Percentiles rank a stretch among this genome's conserved stretches.
Evolutionary conservation across 2,888 invertebrate species (phyloP).

Genomic region (Rhagonycha lutea): DNA sequence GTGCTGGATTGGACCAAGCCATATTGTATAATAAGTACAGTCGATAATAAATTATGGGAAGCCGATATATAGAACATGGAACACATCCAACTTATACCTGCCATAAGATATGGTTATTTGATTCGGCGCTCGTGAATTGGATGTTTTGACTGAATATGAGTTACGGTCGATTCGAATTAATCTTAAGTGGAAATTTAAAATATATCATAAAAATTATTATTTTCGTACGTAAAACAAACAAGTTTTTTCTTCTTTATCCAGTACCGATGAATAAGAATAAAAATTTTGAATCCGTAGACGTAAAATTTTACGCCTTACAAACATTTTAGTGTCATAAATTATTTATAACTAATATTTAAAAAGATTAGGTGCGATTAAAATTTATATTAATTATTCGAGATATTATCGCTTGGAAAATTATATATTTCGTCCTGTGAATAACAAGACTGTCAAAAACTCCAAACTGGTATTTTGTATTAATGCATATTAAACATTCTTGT

Average conservation of each 20-base stretch:
- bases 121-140: slow-evolving; percentile 31
- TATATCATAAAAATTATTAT: not conserved
- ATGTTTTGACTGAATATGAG: slow-evolving; percentile 38
- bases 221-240: not conserved
- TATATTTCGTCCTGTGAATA: not conserved
- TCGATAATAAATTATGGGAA: slow-evolving; percentile 39
- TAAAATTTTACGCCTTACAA: not conserved
- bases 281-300: not conserved
- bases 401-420: not conserved
- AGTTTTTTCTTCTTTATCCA: not conserved
- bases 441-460: slow-evolving; percentile 1
- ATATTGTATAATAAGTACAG: slow-evolving; percentile 41
- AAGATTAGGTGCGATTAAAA: slow-evolving; percentile 1
- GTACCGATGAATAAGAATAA: not conserved
- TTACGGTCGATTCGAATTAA: slow-evolving; percentile 27
- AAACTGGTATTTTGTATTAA: not conserved
- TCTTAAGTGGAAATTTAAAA: slow-evolving; percentile 12
- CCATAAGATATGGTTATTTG: slow-evolving; percentile 36
- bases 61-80: slow-evolving; percentile 34
- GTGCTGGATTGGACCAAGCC: slow-evolving; percentile 36
- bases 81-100: slow-evolving; percentile 37
- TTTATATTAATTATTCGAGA: slow-evolving; percentile 1
- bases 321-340: not conserved
- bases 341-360: slow-evolving; percentile 4
- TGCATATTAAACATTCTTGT: not conserved